Evolutionary conservation across 1,140 invertebrate genomes (phyloP), one percentile per base, ranked within the genome.

Genomic region (Zophobas morio): DNA sequence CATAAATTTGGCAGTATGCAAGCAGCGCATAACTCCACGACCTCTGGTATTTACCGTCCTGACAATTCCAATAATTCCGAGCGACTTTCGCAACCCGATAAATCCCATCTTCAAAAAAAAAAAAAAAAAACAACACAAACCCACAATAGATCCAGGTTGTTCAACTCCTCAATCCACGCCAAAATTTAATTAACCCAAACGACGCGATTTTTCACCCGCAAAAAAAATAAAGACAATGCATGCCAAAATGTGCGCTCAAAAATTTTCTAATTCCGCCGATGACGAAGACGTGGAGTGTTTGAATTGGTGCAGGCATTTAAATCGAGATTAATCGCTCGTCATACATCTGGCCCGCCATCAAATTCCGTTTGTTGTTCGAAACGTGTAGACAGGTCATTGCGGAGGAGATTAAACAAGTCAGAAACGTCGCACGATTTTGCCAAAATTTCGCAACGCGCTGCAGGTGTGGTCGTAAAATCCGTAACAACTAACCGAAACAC

Each of bases 1-100:
- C 49, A 51, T 51, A 4, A 20, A 51, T 4, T 51, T 51, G 49
- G 49, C 49, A 2, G 49, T 51, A 20, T 51, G 49, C 49, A 51
- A n/a, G 2, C n/a, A 20, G n/a, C 49, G 49, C 49, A 51, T 51
- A 51, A 51, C n/a, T 51, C 20, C 2, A 51, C 20, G 6, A 20
- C 49, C 4, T 46, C 42, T 46, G 42, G 42, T 46, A 46, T 46
- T 51, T 20, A 20, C 49, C 20, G 49, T 51, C 20, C 20, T 4
- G 49, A 51, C 49, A 51, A 2, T 51, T 51, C 20, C 49, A 20
- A 20, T n/a, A 51, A 51, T 51, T 51, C 49, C 4, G 2, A 20
- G 49, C n/a, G 49, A 51, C 49, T 51, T 51, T 51, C 49, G 49
- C n/a, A 46, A 46, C 42, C 8, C 42, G 3, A 8, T 20, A 20